These are phyloP conservation scores for Ianthella basta DNA, from an alignment of 37 sponge, comb jelly and placozoan genomes.

Conservation along the genomic window DNA sequence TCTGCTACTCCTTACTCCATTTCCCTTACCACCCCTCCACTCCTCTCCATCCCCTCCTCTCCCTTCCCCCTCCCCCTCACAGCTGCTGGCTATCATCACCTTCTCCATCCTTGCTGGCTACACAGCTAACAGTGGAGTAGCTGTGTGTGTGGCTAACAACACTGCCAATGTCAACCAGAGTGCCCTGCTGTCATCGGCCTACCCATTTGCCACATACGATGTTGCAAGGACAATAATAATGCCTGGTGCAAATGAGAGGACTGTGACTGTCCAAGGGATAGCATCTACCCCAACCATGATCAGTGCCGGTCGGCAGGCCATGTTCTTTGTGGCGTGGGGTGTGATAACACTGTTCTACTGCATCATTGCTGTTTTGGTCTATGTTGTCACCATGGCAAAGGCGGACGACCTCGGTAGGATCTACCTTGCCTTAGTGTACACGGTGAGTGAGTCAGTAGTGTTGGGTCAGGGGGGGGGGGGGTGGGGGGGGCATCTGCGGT, in stretches of 20 bases:
- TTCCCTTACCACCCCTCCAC: not conserved
- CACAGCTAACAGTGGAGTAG: not conserved
- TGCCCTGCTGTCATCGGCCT: not conserved
- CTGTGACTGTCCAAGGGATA: not conserved
- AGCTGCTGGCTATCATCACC: conserved; percentile 68
- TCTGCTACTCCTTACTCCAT: conserved; percentile 14
- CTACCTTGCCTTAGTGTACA: not conserved
- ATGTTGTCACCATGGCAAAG: conserved; percentile 39
- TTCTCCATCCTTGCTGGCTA: conserved; percentile 71
- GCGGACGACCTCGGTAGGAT: not conserved
- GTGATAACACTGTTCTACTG: conserved; percentile 71
- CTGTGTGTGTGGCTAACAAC: conserved; percentile 5
- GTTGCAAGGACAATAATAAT: not conserved
- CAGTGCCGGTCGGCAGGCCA: conserved; percentile 25
- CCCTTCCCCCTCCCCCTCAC: not conserved
- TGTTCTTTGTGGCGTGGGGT: conserved; percentile 79
- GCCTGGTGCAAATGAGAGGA: not conserved
- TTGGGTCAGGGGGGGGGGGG: not conserved
- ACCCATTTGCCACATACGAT: not conserved
- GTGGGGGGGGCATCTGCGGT: not conserved
- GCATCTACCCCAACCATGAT: conserved; percentile 12
- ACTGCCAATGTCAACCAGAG: conserved; percentile 15
- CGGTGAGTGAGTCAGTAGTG: conserved; percentile 5
- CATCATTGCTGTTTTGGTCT: conserved; percentile 43
- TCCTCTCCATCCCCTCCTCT: not conserved